Evolutionary conservation across 2,113 vertebrate species (phyloP).

Genomic region (Chloropsis hardwickii): DNA sequence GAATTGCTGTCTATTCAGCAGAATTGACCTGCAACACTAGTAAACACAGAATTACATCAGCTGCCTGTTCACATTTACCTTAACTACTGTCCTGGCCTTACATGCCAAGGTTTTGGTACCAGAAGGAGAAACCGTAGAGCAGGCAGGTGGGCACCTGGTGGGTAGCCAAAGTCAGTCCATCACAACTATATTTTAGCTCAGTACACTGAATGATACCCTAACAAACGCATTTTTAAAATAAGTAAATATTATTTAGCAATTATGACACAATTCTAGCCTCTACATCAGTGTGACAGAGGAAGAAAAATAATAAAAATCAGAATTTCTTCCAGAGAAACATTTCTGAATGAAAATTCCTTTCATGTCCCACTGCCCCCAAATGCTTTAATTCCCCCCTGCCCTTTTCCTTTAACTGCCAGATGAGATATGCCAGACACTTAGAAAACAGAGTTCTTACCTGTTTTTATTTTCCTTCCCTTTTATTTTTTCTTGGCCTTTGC

Average conservation of each 20-base stretch:
- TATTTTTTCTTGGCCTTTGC: constrained; percentile 86
- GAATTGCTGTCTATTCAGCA: neutral
- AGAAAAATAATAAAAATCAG: neutral
- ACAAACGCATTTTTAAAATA: neutral
- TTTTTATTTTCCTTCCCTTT: constrained; percentile 89
- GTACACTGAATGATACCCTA: neutral
- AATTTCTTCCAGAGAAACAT: neutral
- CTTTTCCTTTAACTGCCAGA: neutral
- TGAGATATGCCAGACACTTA: neutral
- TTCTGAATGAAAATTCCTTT: neutral
- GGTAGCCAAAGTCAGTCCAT: neutral
- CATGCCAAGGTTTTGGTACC: neutral
- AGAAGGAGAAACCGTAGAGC: neutral
- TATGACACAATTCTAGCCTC: neutral
- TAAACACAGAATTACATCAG: neutral
- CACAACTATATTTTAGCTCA: neutral
- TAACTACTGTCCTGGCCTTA: neutral
- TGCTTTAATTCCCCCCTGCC: neutral
- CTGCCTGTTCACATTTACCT: neutral
- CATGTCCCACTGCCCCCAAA: neutral
- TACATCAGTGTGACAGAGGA: neutral
- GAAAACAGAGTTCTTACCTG: constrained; percentile 74
- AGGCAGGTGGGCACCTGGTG: neutral
- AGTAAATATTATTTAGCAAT: neutral
- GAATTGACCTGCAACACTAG: neutral